Percentiles rank a stretch among this genome's conserved stretches.
phyloP scores from a whole-genome alignment of 2,113 vertebrate genomes.

The Willisornis vidua region DNA sequence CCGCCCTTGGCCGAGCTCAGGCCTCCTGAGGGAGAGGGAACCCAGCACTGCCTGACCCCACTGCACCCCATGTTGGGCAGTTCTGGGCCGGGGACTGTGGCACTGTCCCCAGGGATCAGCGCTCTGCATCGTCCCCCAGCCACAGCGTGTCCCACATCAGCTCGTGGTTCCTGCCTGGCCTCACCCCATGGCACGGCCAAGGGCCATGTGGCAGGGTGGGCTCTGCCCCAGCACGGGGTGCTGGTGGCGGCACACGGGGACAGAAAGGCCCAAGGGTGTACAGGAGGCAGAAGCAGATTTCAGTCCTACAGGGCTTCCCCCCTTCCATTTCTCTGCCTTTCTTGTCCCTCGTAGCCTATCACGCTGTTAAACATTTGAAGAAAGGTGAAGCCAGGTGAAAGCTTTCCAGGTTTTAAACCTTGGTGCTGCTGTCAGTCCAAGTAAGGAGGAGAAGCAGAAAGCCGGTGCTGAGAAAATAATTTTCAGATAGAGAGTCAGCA shows the following conservation, averaged over 20 bases:
- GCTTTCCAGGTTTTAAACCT: not conserved
- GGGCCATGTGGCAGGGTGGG: fast-evolving
- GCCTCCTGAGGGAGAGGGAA: not conserved
- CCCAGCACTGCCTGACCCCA: fast-evolving
- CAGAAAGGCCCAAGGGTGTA: not conserved
- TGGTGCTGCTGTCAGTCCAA: not conserved
- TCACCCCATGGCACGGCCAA: not conserved
- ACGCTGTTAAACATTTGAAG: not conserved
- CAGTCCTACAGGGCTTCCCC: not conserved
- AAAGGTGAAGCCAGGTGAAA: not conserved
- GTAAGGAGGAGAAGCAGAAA: not conserved
- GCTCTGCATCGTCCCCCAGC: not conserved
- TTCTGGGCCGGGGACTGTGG: fast-evolving
- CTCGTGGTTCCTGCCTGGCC: not conserved
- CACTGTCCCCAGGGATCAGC: fast-evolving
- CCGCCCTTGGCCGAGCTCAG: not conserved
- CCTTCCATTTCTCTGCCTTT: not conserved
- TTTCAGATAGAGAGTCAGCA: not conserved
- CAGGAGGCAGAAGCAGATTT: not conserved
- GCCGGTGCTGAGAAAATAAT: not conserved
- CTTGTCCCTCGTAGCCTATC: fast-evolving
- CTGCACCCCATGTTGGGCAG: fast-evolving
- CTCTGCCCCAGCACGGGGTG: fast-evolving
- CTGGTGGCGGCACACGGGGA: not conserved
- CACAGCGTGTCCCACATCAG: not conserved